These are phyloP conservation scores for Drosophila affinis DNA, from an alignment of 2,888 invertebrate species.

Conservation along the genomic window DNA sequence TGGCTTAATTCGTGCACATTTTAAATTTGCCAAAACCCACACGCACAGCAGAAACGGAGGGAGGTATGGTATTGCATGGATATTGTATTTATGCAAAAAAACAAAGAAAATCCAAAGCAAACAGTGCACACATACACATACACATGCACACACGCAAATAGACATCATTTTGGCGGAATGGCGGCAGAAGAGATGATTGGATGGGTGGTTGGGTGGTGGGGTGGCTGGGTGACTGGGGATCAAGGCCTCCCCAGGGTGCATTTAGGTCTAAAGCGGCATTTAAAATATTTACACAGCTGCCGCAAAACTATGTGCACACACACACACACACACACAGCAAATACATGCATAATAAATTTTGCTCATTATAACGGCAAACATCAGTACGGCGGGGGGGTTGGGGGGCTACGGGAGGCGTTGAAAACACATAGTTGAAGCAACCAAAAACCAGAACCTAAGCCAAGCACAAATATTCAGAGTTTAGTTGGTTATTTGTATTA, in stretches of 20 bases:
- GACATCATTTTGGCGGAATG: constrained; percentile 19
- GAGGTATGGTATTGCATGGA: not conserved
- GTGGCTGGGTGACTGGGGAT: not conserved
- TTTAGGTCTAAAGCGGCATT: constrained; percentile 62
- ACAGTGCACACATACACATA: constrained; percentile 11
- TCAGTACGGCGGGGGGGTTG: not conserved
- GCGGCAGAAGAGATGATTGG: not conserved
- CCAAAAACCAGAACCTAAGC: constrained; percentile 31
- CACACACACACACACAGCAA: constrained; percentile 34
- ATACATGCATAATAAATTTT: constrained; percentile 47
- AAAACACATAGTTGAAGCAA: constrained; percentile 28
- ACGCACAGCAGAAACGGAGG: not conserved
- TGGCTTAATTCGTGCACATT: constrained; percentile 73
- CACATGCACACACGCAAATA: not conserved
- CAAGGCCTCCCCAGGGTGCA: constrained; percentile 56
- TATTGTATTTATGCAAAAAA: constrained; percentile 24
- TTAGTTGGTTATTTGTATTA: constrained; percentile 73
- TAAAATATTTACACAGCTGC: constrained; percentile 71
- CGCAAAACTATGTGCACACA: constrained; percentile 60
- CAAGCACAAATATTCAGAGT: constrained; percentile 61
- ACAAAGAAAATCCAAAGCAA: constrained; percentile 4
- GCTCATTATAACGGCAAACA: constrained; percentile 71
- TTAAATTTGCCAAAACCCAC: constrained; percentile 56
- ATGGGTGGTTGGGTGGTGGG: not conserved
- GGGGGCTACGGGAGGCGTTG: constrained; percentile 8